Evolutionary conservation across 2,888 invertebrate genomes (phyloP).

Genomic region (Rhagium mordax): DNA sequence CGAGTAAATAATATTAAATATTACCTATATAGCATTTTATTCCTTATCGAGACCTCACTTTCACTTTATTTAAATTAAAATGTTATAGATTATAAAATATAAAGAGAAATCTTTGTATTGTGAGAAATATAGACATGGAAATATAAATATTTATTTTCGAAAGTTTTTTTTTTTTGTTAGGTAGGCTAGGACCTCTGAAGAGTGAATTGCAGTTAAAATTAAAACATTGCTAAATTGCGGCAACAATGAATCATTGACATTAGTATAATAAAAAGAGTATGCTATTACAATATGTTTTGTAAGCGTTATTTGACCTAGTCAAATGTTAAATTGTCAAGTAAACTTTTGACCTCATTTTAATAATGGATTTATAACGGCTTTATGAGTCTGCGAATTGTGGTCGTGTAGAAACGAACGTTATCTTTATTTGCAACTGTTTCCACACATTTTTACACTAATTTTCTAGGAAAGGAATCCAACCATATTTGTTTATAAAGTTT

Average conservation of each 20-base stretch:
- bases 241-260: background rate
- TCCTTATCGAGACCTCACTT: constrained; percentile 13
- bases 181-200: background rate
- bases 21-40: background rate
- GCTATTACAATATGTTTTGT: background rate
- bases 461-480: background rate
- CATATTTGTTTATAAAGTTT: too few relatives aligned
- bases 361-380: constrained; percentile 36
- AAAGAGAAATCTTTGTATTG: constrained; percentile 14
- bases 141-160: constrained; percentile 1
- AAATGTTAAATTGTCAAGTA: constrained; percentile 43
- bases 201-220: constrained; percentile 13
- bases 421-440: constrained; percentile 6
- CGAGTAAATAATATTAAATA: background rate
- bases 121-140: background rate
- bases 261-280: background rate
- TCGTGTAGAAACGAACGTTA: background rate
- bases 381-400: background rate
- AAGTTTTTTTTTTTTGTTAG: too few relatives aligned
- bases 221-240: background rate
- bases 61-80: constrained; percentile 15
- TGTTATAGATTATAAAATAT: background rate
- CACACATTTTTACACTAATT: background rate
- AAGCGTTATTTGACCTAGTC: constrained; percentile 12
- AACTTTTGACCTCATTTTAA: constrained; percentile 44